phyloP scores from a whole-genome alignment of 2,888 invertebrate species.

The Metopia argyrocephala region DNA sequence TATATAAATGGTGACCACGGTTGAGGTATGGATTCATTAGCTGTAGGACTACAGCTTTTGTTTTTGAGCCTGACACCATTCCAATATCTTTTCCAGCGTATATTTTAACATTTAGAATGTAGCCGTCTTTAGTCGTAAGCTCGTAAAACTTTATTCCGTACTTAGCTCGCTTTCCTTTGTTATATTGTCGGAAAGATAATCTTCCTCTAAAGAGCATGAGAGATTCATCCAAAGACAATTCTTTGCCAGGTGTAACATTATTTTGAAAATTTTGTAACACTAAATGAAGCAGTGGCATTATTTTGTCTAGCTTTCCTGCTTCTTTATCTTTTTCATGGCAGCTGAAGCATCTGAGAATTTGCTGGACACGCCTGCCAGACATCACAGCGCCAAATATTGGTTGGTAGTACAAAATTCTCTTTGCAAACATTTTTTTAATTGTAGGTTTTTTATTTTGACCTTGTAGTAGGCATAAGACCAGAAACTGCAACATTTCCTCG shows the following conservation, averaged over 20 bases:
- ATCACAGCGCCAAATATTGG: background rate
- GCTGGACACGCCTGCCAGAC: slow-evolving; percentile 1
- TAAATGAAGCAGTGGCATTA: background rate
- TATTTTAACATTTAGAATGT: background rate
- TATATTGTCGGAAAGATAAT: slow-evolving; percentile 3
- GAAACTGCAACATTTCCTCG: background rate
- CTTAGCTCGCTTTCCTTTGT: slow-evolving; percentile 11
- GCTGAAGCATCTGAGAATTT: background rate
- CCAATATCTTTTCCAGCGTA: background rate
- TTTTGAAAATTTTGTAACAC: background rate
- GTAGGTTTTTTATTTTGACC: background rate
- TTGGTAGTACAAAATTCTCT: background rate
- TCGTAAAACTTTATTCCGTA: background rate
- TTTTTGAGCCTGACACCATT: background rate
- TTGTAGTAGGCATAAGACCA: background rate
- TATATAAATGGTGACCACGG: slow-evolving; percentile 4
- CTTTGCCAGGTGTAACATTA: background rate
- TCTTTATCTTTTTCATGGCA: background rate
- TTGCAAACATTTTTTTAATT: background rate
- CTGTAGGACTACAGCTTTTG: background rate
- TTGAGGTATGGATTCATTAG: slow-evolving; percentile 1
- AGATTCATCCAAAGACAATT: background rate
- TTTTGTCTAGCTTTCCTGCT: slow-evolving; percentile 1
- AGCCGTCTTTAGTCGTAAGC: background rate
- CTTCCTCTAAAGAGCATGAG: slow-evolving; percentile 9